A percentile compares a stretch with the other conserved stretches of the same genome.
These are phyloP conservation scores for Mohoua ochrocephala DNA, from an alignment of 2,113 vertebrate species.

Conservation along the genomic window DNA sequence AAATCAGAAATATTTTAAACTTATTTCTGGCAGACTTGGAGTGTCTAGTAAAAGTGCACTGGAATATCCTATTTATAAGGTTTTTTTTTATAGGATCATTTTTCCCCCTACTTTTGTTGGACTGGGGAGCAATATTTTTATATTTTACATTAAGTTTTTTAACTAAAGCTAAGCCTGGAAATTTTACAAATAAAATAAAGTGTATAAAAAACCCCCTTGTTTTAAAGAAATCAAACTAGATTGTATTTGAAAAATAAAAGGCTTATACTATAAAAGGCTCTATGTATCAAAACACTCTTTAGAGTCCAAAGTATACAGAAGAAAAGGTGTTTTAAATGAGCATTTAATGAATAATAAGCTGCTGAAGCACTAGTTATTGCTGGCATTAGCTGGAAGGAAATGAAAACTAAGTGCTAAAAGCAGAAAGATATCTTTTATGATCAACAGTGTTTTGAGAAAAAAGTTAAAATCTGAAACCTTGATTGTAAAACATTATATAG, in stretches of 20 bases:
- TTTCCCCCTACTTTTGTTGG: conserved; percentile 17
- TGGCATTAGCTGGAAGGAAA: conserved; percentile 69
- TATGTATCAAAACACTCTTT: conserved; percentile 43
- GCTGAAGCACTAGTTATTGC: conserved; percentile 69
- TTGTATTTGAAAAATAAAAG: conserved; percentile 20
- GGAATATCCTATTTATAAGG: conserved; percentile 31
- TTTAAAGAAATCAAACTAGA: conserved; percentile 37
- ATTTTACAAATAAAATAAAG: conserved; percentile 65
- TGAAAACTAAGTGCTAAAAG: conserved; percentile 65
- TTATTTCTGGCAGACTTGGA: background rate
- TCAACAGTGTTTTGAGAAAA: conserved; percentile 35
- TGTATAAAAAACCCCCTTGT: background rate
- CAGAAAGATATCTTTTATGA: conserved; percentile 60
- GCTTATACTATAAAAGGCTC: conserved; percentile 6
- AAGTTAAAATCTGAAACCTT: conserved; percentile 46
- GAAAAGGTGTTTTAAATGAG: conserved; percentile 72
- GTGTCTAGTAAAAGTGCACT: conserved; percentile 17
- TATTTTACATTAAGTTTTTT: conserved; percentile 54
- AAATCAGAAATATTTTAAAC: background rate
- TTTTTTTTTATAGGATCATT: conserved; percentile 36
- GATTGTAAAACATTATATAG: conserved; percentile 36
- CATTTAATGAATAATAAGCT: conserved; percentile 74
- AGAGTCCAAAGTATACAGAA: conserved; percentile 69
- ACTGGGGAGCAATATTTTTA: conserved; percentile 51
- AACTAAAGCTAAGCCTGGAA: conserved; percentile 59